phyloP scores from a whole-genome alignment of 2,113 vertebrate genomes.

The Butorides virescens region DNA sequence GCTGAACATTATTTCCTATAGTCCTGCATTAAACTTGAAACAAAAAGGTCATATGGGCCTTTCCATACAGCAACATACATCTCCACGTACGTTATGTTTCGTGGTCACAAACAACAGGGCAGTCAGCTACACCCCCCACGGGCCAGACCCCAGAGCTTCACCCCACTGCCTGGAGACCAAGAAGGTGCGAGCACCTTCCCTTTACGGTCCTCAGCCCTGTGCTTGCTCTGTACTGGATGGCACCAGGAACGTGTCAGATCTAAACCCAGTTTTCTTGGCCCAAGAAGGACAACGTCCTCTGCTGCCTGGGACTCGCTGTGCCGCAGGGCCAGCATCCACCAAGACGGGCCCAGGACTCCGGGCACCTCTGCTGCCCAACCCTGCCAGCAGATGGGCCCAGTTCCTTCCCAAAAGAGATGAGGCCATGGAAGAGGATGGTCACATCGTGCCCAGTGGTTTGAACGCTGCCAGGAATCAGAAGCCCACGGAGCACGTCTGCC shows the following conservation, averaged over 20 bases:
- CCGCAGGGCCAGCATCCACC: rapidly evolving
- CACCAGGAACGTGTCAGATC: rapidly evolving
- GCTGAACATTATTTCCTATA: background rate
- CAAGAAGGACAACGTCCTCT: background rate
- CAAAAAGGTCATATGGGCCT: background rate
- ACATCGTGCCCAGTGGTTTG: background rate
- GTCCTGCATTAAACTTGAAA: background rate
- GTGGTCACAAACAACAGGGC: background rate
- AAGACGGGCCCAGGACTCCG: background rate
- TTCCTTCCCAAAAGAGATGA: background rate
- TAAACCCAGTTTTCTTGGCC: background rate
- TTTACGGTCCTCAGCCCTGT: background rate
- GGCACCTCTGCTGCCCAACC: background rate
- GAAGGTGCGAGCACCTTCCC: background rate
- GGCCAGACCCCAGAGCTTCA: background rate
- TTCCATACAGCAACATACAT: background rate
- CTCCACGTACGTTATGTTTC: rapidly evolving
- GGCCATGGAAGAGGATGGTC: background rate
- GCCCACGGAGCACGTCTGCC: rapidly evolving
- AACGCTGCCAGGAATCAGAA: background rate
- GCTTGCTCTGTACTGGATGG: rapidly evolving
- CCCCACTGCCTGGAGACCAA: background rate
- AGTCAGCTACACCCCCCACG: rapidly evolving
- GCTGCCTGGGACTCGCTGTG: background rate
- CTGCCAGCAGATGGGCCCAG: background rate